A percentile compares a stretch with the other conserved stretches of the same genome.
These are phyloP conservation scores for Ara ararauna DNA, from an alignment of 2,797 vertebrate species.

Conservation along the genomic window DNA sequence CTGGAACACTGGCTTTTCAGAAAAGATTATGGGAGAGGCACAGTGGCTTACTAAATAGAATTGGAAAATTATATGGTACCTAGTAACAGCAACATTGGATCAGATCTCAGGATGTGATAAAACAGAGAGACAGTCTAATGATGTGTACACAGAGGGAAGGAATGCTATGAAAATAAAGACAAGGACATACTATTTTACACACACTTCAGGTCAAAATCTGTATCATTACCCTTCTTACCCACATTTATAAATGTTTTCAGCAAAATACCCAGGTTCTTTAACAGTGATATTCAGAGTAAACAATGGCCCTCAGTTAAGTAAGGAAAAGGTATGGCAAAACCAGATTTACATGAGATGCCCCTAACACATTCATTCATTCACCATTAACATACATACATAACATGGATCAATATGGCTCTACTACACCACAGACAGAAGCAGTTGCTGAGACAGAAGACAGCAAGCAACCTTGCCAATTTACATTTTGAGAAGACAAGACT, in stretches of 20 bases:
- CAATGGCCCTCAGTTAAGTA: not conserved
- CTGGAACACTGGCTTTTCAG: not conserved
- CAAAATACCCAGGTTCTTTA: not conserved
- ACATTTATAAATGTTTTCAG: not conserved
- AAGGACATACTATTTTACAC: not conserved
- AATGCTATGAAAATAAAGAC: slow-evolving; percentile 4
- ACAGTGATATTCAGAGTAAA: not conserved
- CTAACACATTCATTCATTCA: not conserved
- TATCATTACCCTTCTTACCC: not conserved
- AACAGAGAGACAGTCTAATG: not conserved
- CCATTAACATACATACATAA: not conserved
- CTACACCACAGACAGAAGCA: rapidly evolving
- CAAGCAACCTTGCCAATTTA: not conserved
- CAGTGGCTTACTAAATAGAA: not conserved
- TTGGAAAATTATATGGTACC: slow-evolving; percentile 15
- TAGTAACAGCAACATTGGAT: not conserved
- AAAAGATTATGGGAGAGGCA: not conserved
- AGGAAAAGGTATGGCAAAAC: not conserved
- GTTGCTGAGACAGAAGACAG: not conserved
- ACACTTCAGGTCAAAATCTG: not conserved
- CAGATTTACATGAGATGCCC: not conserved
- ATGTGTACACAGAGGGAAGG: not conserved
- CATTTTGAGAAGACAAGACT: not conserved
- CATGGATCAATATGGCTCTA: not conserved
- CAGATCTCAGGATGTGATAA: slow-evolving; percentile 38